phyloP scores from a whole-genome alignment of 2,113 vertebrate species.

The Elanoides forficatus region DNA sequence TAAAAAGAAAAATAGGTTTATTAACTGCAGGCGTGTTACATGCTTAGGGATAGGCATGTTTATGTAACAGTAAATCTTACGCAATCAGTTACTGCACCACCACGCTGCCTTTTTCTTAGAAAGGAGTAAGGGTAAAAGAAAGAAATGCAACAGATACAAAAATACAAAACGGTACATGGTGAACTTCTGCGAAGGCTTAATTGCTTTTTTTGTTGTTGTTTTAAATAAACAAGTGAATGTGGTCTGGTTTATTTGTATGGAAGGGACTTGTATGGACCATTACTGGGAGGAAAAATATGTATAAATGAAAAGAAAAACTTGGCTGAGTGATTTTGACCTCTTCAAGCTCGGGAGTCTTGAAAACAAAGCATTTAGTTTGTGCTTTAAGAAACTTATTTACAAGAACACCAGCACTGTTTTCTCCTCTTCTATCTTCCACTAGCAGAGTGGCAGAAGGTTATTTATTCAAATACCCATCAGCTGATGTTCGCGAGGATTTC shows the following conservation, averaged over 20 bases:
- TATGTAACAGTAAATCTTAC: not conserved
- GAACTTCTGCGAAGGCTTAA: not conserved
- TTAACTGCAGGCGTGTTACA: not conserved
- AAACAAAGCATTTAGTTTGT: not conserved
- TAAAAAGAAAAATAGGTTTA: not conserved
- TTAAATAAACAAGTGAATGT: not conserved
- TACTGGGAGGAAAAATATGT: not conserved
- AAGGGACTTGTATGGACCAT: not conserved
- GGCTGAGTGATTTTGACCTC: not conserved
- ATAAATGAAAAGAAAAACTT: constrained; percentile 5
- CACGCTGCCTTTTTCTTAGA: not conserved
- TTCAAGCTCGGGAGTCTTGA: not conserved
- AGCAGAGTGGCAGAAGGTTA: not conserved
- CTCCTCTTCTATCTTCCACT: not conserved
- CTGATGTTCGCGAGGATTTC: not conserved
- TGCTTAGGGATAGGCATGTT: not conserved
- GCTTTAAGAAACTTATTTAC: not conserved
- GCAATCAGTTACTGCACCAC: not conserved
- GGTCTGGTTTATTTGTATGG: not conserved
- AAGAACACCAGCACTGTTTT: not conserved
- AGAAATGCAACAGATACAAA: not conserved
- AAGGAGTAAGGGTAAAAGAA: not conserved
- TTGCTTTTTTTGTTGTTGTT: not conserved
- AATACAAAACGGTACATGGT: not conserved
- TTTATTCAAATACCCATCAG: not conserved